Evolutionary conservation across 2,113 vertebrate species (phyloP).

Genomic region (Redunca redunca): DNA sequence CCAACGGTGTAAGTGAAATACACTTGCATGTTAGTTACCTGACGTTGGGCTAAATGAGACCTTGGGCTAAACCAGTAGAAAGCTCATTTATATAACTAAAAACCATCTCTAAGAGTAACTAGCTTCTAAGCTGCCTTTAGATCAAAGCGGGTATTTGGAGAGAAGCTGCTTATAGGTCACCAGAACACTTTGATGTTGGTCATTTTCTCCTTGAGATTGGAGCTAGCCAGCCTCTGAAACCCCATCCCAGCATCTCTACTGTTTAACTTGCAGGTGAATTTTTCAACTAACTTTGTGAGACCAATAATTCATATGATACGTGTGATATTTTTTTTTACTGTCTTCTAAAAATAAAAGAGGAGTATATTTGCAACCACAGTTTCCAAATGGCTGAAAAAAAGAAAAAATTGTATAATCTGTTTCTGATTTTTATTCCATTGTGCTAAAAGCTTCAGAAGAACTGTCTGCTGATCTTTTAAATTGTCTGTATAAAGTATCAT

Average conservation of each 20-base stretch:
- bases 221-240: not conserved
- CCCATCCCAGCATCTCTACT: not conserved
- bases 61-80: conserved; percentile 11
- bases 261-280: not conserved
- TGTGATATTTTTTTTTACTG: conserved; percentile 23
- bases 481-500: not conserved
- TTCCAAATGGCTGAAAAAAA: conserved; percentile 3
- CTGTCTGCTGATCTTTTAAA: not conserved
- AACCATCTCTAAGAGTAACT: conserved; percentile 24
- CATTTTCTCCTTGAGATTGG: not conserved
- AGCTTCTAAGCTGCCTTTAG: conserved; percentile 33
- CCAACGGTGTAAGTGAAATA: not conserved
- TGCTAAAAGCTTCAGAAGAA: conserved; percentile 21
- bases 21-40: not conserved
- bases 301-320: not conserved
- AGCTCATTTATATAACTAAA: conserved; percentile 11
- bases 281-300: conserved; percentile 30
- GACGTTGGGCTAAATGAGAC: conserved; percentile 5
- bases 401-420: not conserved
- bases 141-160: not conserved
- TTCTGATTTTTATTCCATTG: conserved; percentile 39
- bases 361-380: conserved; percentile 11
- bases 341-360: conserved; percentile 27
- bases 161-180: not conserved
- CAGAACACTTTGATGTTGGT: not conserved